Evolutionary conservation across 2,888 invertebrate genomes (phyloP).

Genomic region (Himalopsyche anomala): DNA sequence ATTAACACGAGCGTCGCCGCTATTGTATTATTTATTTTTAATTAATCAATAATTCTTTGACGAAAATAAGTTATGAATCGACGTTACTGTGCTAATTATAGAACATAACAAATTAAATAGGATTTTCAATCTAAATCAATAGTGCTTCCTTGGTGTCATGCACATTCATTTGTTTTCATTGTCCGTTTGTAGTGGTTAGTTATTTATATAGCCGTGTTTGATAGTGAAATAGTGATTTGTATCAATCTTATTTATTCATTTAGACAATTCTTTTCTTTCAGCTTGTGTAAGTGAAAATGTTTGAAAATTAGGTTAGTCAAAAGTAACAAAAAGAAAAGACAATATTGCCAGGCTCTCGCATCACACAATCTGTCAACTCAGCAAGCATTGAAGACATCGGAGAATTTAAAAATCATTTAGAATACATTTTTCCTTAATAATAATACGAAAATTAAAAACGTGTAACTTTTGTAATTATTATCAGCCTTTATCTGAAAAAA

Average conservation of each 20-base stretch:
- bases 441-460: conserved; percentile 50
- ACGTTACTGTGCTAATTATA: not conserved
- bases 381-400: conserved; percentile 94
- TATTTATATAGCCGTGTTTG: not conserved
- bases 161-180: conserved; percentile 31
- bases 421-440: conserved; percentile 49
- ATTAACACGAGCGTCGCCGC: conserved; percentile 7
- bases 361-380: conserved; percentile 82
- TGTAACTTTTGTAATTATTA: conserved; percentile 44
- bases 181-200: not conserved
- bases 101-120: not conserved
- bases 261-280: conserved; percentile 73
- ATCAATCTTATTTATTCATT: not conserved
- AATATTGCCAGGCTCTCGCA: conserved; percentile 72
- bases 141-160: not conserved
- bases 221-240: not conserved
- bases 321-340: conserved; percentile 70
- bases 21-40: not conserved
- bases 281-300: conserved; percentile 79
- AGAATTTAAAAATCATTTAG: conserved; percentile 75
- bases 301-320: conserved; percentile 64
- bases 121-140: conserved; percentile 20
- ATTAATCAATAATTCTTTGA: not conserved
- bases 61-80: not conserved
- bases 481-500: conserved; percentile 22